phyloP scores from a whole-genome alignment of 2,113 vertebrate genomes.

The Phaethornis superciliosus region DNA sequence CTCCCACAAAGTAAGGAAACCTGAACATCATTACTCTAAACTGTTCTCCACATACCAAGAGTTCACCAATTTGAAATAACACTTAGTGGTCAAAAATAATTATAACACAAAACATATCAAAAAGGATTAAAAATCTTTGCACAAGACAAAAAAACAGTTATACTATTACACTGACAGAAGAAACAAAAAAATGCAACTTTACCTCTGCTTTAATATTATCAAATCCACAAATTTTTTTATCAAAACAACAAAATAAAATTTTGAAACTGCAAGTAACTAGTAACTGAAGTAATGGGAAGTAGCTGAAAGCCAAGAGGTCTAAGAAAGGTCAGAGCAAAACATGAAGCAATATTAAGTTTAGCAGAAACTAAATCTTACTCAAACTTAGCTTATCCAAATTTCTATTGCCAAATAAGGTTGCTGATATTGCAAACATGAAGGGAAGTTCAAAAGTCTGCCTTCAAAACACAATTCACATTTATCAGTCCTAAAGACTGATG shows the following conservation, averaged over 20 bases:
- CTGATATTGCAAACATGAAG: not conserved
- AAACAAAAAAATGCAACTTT: not conserved
- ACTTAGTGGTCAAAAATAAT: not conserved
- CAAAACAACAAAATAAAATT: not conserved
- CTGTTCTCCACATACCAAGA: not conserved
- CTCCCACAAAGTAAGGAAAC: not conserved
- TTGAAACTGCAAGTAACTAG: not conserved
- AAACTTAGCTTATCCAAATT: not conserved
- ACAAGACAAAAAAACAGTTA: not conserved
- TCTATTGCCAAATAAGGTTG: not conserved
- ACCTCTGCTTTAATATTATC: not conserved
- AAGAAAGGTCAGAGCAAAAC: not conserved
- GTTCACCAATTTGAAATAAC: not conserved
- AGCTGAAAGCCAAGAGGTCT: not conserved
- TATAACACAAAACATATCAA: not conserved
- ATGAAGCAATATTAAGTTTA: not conserved
- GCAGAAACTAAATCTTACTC: not conserved
- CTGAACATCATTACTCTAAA: not conserved
- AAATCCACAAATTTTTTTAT: not conserved
- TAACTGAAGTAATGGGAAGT: not conserved
- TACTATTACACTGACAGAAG: not conserved
- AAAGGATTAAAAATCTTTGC: not conserved
- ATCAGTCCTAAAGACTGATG: not conserved
- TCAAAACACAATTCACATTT: not conserved
- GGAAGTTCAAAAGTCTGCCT: not conserved